A percentile compares a stretch with the other conserved stretches of the same genome.
Evolutionary conservation across 2,113 vertebrate species (phyloP).

Genomic region (Dipodomys stephensi): DNA sequence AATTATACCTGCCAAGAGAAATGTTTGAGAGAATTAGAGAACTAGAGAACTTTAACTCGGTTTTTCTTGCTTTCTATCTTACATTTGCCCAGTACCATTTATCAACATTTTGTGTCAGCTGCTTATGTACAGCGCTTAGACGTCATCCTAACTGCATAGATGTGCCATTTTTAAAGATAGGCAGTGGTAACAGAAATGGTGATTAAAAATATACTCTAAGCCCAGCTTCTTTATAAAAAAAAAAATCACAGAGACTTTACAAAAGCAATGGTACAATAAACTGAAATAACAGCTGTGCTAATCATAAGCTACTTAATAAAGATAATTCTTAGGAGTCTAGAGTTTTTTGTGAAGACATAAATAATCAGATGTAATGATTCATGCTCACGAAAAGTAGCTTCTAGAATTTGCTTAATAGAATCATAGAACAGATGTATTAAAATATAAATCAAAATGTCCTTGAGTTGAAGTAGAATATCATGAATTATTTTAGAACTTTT

Average conservation of each 20-base stretch:
- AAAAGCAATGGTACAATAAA: constrained; percentile 69
- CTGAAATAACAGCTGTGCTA: constrained; percentile 70
- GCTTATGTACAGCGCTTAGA: constrained; percentile 72
- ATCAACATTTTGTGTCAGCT: constrained; percentile 78
- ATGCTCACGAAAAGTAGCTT: constrained; percentile 48
- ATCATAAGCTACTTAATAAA: constrained; percentile 74
- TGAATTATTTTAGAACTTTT: not conserved
- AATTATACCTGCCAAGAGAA: constrained; percentile 67
- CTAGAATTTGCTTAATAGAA: constrained; percentile 51
- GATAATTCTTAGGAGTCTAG: constrained; percentile 43
- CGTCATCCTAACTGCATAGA: constrained; percentile 65
- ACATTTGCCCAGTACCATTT: constrained; percentile 69
- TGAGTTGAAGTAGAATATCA: not conserved
- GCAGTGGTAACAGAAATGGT: constrained; percentile 66
- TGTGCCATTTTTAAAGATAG: constrained; percentile 78
- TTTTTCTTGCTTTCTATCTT: constrained; percentile 72
- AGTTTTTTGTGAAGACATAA: constrained; percentile 34
- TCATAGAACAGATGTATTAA: not conserved
- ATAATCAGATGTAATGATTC: constrained; percentile 48
- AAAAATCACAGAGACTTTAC: constrained; percentile 66
- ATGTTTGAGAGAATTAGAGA: constrained; percentile 64
- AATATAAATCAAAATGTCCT: not conserved
- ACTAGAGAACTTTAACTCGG: constrained; percentile 50
- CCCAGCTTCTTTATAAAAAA: constrained; percentile 58
- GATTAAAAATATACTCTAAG: constrained; percentile 74